A percentile compares a stretch with the other conserved stretches of the same genome.
Conservation (phyloP, 2,888 invertebrate species). For the Itoplectis maculator region DNA sequence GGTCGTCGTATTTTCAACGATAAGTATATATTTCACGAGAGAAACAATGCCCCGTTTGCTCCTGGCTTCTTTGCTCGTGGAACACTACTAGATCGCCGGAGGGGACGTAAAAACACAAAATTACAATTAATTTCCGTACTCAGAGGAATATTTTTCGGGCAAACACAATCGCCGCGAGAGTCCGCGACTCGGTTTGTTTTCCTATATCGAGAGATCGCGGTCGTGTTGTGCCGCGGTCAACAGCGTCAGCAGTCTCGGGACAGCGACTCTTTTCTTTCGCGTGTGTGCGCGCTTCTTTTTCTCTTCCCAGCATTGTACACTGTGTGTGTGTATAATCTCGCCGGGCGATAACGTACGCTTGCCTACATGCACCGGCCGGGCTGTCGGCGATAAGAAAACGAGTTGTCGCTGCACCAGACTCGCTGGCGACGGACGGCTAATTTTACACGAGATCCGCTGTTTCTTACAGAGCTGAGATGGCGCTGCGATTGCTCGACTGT, state of each 20-base stretch:
- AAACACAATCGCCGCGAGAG: not conserved
- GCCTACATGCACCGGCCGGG: slow-evolving; percentile 15
- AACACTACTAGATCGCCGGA: not conserved
- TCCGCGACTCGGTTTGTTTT: not conserved
- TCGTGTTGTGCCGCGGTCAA: not conserved
- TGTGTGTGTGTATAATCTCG: slow-evolving; percentile 22
- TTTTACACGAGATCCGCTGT: not conserved
- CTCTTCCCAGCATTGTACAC: slow-evolving; percentile 12
- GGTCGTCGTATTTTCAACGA: too few species aligned
- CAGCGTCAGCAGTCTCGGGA: slow-evolving; percentile 5
- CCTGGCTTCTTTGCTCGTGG: not conserved
- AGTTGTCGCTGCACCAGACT: slow-evolving; percentile 69
- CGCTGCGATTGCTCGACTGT: not conserved
- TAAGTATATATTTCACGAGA: too few species aligned
- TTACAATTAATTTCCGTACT: not conserved
- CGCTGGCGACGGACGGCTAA: slow-evolving; percentile 69
- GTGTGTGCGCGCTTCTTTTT: too few species aligned
- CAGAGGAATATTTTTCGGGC: slow-evolving; percentile 27
- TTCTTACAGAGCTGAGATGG: not conserved
- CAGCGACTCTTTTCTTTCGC: not conserved
- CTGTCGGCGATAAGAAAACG: slow-evolving; percentile 65
- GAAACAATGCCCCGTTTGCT: not conserved
- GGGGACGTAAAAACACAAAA: too few species aligned
- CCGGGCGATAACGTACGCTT: slow-evolving; percentile 46
- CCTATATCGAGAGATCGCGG: not conserved